A percentile compares a stretch with the other conserved stretches of the same genome.
These are phyloP conservation scores for Chelon auratus DNA, from an alignment of 2,797 vertebrate species.

Conservation along the genomic window DNA sequence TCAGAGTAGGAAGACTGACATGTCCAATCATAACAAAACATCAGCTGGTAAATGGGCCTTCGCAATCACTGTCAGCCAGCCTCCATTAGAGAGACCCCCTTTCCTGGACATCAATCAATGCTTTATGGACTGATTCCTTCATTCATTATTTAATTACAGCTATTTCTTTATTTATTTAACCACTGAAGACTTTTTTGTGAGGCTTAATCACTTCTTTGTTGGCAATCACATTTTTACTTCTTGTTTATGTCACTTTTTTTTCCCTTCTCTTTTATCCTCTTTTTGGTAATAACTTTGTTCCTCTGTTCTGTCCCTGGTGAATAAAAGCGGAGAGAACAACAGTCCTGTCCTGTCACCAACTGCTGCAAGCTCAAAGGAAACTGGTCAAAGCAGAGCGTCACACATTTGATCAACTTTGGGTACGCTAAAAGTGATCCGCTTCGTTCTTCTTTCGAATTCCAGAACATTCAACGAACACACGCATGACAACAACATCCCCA, in stretches of 20 bases:
- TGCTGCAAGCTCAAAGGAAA: constrained; percentile 34
- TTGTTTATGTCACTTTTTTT: constrained; percentile 62
- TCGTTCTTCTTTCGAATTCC: constrained; percentile 55
- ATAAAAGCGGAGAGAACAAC: constrained; percentile 47
- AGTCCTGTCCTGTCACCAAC: constrained; percentile 27
- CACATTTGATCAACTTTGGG: constrained; percentile 56
- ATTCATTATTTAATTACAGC: constrained; percentile 85
- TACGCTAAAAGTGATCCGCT: constrained; percentile 35
- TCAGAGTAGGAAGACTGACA: constrained; percentile 99
- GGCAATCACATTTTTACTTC: constrained; percentile 75
- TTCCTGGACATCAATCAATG: constrained; percentile 96
- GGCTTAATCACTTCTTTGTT: constrained; percentile 80
- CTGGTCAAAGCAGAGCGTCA: constrained; percentile 51
- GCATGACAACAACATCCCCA: constrained; percentile 46
- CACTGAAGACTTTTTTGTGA: constrained; percentile 75
- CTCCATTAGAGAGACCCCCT: constrained; percentile 91
- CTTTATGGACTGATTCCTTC: constrained; percentile 84
- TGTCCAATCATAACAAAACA: constrained; percentile 99
- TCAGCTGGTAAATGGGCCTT: constrained; percentile 94
- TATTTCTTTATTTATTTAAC: constrained; percentile 84
- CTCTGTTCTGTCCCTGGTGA: constrained; percentile 47
- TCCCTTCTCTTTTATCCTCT: constrained; percentile 41
- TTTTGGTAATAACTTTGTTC: constrained; percentile 68
- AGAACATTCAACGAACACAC: constrained; percentile 38
- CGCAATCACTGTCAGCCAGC: constrained; percentile 93